Evolutionary conservation across 2,113 vertebrate species (phyloP).

Genomic region (Probosciger aterrimus): DNA sequence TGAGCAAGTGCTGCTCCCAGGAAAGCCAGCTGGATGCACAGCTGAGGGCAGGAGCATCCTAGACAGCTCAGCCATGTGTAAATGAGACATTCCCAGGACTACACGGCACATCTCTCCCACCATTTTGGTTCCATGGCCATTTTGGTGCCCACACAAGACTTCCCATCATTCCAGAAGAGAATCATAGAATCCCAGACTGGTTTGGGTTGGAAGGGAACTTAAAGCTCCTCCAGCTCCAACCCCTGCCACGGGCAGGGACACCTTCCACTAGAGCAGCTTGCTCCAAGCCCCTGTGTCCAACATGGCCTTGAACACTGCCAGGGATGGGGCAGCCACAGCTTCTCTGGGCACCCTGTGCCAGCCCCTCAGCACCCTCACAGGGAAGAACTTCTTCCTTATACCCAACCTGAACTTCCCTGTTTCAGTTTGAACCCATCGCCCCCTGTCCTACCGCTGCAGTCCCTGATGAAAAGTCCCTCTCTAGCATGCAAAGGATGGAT

Average conservation of each 20-base stretch:
- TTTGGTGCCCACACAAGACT: not conserved
- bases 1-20: not conserved
- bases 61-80: accelerated
- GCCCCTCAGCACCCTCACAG: not conserved
- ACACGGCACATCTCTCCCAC: not conserved
- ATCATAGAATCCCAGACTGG: not conserved
- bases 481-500: not conserved
- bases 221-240: not conserved
- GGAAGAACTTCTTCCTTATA: not conserved
- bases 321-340: too few species aligned
- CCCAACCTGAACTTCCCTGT: not conserved
- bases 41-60: not conserved
- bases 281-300: too few species aligned
- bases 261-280: too few species aligned
- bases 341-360: not conserved
- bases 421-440: not conserved
- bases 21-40: not conserved
- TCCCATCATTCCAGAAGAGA: not conserved
- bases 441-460: not conserved
- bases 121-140: not conserved
- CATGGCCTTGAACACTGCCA: too few species aligned
- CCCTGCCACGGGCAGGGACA: too few species aligned
- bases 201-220: not conserved
- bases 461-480: not conserved
- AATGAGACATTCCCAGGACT: not conserved